Evolutionary conservation across 2,888 invertebrate genomes (phyloP).

Genomic region (Agrenia bidenticulata): DNA sequence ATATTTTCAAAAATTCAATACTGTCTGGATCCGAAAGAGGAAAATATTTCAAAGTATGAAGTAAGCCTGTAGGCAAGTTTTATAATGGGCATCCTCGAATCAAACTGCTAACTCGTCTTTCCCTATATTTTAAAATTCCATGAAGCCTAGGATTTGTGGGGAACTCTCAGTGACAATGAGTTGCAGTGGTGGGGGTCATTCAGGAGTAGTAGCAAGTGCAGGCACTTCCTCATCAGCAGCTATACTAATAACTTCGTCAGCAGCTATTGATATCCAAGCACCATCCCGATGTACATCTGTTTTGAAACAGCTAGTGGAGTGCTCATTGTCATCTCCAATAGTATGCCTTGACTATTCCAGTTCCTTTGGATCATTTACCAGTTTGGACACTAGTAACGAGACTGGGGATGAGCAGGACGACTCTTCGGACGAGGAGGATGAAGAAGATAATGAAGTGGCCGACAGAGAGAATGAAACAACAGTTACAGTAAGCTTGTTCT

Average conservation of each 20-base stretch:
- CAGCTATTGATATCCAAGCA: neutral
- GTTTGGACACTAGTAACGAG: neutral
- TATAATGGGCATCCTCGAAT: too few species aligned
- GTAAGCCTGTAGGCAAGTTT: too few species aligned
- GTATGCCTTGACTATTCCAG: neutral
- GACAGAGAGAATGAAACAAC: constrained; percentile 22
- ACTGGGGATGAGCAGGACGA: constrained; percentile 21
- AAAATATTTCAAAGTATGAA: too few species aligned
- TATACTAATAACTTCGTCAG: neutral
- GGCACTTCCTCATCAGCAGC: neutral
- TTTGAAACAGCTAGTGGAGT: neutral
- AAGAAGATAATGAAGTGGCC: constrained; percentile 20
- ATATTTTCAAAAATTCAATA: too few species aligned
- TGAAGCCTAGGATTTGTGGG: too few species aligned
- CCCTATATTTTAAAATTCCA: too few species aligned
- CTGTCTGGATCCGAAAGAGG: too few species aligned
- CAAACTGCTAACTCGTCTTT: too few species aligned
- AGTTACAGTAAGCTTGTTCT: neutral
- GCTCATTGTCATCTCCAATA: neutral
- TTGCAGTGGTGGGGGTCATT: too few species aligned
- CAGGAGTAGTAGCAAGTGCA: too few species aligned
- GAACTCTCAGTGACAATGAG: too few species aligned
- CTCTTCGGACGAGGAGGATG: constrained; percentile 19
- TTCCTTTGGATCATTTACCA: constrained; percentile 13
- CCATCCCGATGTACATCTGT: neutral